Base-by-base conservation (phyloP, 2,888 invertebrate genomes). In the Hydrotaea diabolus region DNA sequence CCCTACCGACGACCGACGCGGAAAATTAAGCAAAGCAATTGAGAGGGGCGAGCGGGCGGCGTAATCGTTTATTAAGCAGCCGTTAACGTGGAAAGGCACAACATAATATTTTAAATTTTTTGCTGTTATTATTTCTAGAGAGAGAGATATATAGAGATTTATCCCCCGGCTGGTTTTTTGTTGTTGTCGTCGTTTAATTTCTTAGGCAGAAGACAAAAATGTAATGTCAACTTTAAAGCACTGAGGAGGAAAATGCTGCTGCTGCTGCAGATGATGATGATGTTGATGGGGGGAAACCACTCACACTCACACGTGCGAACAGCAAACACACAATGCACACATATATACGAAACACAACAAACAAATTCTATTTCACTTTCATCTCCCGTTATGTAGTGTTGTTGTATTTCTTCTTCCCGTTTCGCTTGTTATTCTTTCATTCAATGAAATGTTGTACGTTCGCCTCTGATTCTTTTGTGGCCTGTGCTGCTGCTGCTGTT, bases 21-120 rank as follows among this genome's bases (percentile, higher is more conserved):
- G 49, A 43, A 8, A 39, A 39, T 39, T 13, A 7, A 57, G 15
- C 39, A 4, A 19, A 23, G 26, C 59, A 26, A 59, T 11, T 59
- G 26, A 59, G 57, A 3, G 23, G 62, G 59, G 62, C n/a, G n/a
- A n/a, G 59, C 62, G 74, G 77, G 80, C 83, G n/a, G n/a, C n/a
- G n/a, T n/a, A n/a, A n/a, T n/a, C n/a, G n/a, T n/a, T n/a, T n/a
- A n/a, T n/a, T n/a, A n/a, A n/a, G n/a, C n/a, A n/a, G n/a, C n/a
- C n/a, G n/a, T n/a, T n/a, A n/a, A n/a, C n/a, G n/a, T n/a, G n/a
- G n/a, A 64, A 80, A 71, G 74, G 59, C 81, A 59, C 23, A 74
- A 69, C 23, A 31, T 31, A 74, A 74, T 59, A 53, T 53, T 49
- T 62, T 15, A 53, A 39, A 53, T 75, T 71, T 78, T 17, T 21